These are phyloP conservation scores for Aleadryas rufinucha DNA, from an alignment of 2,113 vertebrate species.

Conservation along the genomic window DNA sequence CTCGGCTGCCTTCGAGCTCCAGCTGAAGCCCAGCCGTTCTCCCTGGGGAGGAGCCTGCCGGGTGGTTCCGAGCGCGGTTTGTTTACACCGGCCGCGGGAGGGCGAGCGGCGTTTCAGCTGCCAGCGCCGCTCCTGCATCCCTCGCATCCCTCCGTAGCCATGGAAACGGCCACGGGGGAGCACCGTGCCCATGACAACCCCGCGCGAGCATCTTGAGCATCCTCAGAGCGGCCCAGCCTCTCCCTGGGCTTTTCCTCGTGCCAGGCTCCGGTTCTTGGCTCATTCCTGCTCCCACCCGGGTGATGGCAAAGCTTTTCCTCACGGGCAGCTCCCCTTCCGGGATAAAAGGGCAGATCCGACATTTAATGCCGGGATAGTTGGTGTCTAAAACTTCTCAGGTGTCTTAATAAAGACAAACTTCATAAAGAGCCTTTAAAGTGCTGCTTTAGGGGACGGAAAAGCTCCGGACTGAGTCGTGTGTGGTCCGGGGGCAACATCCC, in stretches of 20 bases:
- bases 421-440: background rate
- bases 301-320: background rate
- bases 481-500: background rate
- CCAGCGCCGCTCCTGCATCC: background rate
- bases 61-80: background rate
- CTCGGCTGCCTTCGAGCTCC: background rate
- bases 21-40: fast-evolving
- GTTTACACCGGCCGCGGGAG: background rate
- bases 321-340: background rate
- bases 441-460: background rate
- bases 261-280: background rate
- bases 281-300: background rate
- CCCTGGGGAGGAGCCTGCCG: background rate
- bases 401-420: background rate
- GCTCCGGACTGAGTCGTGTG: fast-evolving
- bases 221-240: background rate
- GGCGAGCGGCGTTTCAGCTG: background rate
- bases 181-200: conserved; percentile 18
- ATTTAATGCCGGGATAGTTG: background rate
- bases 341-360: background rate
- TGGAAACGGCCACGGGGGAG: background rate
- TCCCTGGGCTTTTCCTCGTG: background rate
- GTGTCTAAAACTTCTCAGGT: too few relatives aligned
- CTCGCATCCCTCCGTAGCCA: background rate
- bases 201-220: background rate